Evolutionary conservation across 2,888 invertebrate species (phyloP), one percentile per base, ranked within the genome.

Genomic region (Lampropteryx suffumata): DNA sequence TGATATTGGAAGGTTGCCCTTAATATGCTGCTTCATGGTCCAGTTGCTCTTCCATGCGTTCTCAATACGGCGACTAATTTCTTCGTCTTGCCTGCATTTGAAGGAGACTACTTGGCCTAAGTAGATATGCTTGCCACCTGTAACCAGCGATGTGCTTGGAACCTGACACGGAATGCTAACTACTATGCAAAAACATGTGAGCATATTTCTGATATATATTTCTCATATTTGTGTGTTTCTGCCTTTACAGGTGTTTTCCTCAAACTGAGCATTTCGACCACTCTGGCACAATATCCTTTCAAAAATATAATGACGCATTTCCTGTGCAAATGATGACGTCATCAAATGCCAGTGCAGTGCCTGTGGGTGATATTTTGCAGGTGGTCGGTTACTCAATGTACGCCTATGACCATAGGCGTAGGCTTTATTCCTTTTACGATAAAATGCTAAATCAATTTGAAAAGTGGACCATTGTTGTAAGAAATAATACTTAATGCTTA

Each of bases 291-390:
- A 11, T 30, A 40, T 29, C 29, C 44, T 33, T 57, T 45, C 36
- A 30, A 58, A 54, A 58, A 6, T 36, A 32, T 45, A 40, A 54
- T 61, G 58, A 58, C 54, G 48, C 50, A 51, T 50, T 61, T 58
- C 52, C 53, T 53, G 57, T 11, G 11, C 54, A 27, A 35, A 44
- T 50, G 37, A 36, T 50, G 50, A 39, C 44, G 30, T 41, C 50
- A 55, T 40, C 42, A 17, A 17, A 41, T 24, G 48, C 39, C 33
- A 43, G 41, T 52, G 52, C 24, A 48, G 30, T 26, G 47, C 40
- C 26, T 30, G 44, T 51, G 56, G 50, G 47, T 48, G 49, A 48
- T 56, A 56, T 54, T 61, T 61, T 17, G 56, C 59, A 59, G 61
- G 59, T 59, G 54, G 52, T 40, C 30, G 10, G 53, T 56, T 56